A percentile compares a stretch with the other conserved stretches of the same genome.
Evolutionary conservation across 2,113 vertebrate species (phyloP).

Genomic region (Nettapus auritus): DNA sequence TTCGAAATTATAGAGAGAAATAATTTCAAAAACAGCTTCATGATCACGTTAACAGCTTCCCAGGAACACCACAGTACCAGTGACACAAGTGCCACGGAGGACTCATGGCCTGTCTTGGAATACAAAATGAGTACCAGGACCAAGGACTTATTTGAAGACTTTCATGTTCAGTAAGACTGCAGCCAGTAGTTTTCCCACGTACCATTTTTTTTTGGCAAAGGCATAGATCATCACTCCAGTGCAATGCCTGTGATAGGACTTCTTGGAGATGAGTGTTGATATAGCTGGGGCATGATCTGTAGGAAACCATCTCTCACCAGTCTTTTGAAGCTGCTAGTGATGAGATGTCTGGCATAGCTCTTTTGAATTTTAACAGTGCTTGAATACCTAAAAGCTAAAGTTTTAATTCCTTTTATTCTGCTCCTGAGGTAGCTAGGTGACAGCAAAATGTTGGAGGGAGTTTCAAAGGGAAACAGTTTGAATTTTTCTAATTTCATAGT

Average conservation of each 20-base stretch:
- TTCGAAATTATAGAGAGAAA: neutral
- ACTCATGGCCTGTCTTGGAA: neutral
- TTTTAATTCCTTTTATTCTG: neutral
- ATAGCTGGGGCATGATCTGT: neutral
- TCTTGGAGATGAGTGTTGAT: neutral
- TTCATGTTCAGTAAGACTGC: neutral
- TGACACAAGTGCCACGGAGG: neutral
- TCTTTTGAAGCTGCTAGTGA: neutral
- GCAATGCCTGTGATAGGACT: neutral
- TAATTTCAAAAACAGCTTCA: neutral
- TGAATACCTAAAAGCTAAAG: neutral
- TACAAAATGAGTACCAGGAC: neutral
- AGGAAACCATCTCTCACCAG: neutral
- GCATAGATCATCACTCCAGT: rapidly evolving
- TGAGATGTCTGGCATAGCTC: neutral
- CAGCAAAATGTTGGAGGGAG: neutral
- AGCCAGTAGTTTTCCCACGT: neutral
- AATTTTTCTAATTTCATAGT: neutral
- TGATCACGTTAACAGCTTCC: neutral
- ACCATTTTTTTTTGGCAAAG: neutral
- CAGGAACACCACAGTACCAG: neutral
- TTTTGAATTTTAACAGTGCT: neutral
- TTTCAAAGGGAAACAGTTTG: neutral
- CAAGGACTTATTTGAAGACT: neutral
- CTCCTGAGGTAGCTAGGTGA: neutral